Base-by-base conservation (phyloP, 2,888 invertebrate species). In the Trisateles emortualis region DNA sequence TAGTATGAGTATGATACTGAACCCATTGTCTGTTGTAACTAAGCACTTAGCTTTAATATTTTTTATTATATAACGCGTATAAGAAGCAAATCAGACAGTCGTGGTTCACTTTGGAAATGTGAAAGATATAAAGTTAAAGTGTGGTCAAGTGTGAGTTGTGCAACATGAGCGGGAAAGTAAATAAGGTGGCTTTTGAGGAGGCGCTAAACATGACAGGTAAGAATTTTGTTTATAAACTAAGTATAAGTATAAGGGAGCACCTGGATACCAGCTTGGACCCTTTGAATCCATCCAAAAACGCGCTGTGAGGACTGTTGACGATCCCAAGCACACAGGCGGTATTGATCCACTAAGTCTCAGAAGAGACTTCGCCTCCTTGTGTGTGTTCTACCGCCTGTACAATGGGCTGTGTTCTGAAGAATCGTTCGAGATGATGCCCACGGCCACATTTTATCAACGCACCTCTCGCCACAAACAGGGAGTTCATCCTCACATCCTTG, bases 161-260 rank as follows among this genome's bases (percentile, higher is more conserved):
- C 4, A 60, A 36, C 26, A 82, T 79, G 81, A 51, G 54, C 22
- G 68, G 41, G 6, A 83, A 78, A 60, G 29, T 51, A n/a, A 74
- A 75, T 1, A 79, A 75, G 54, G 77, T 84, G 29, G 49, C 73
- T 0, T 87, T 80, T 55, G 86, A 87, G 59, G 81, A 86, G 42
- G 86, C 86, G 0, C 58, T 87, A 29, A 64, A 66, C 33, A 76
- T 81, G 78, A 79, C 86, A 52, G 86, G 87, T 85, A 26, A 59
- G 69, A 52, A 9, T n/a, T 17, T 36, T 36, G 5, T 1, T 1
- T n/a, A 8, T 26, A 8, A 26, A 26, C 4, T 26, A 6, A 6
- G 4, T 26, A 26, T 8, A 26, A 1, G 3, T 22, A 2, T 22
- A 22, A 22, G 22, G 22, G 2, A 22, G 22, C 22, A 22, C 3